A percentile compares a stretch with the other conserved stretches of the same genome.
These are phyloP conservation scores for Dolichallabes microphthalmus DNA, from an alignment of 2,113 vertebrate genomes.

Conservation along the genomic window DNA sequence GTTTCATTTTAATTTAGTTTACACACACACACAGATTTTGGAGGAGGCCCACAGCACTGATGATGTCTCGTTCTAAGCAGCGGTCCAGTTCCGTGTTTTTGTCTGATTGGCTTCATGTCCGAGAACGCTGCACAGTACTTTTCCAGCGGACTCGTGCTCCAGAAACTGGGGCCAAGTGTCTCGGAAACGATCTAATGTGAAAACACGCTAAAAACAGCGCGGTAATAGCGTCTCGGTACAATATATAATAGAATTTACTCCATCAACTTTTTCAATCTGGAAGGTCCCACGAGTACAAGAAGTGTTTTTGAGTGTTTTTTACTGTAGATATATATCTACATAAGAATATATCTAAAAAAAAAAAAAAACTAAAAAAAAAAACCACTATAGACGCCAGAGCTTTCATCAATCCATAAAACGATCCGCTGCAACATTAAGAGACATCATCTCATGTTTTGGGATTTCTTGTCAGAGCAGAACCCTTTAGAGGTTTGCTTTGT, in stretches of 20 bases:
- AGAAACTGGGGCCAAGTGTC: too few species aligned
- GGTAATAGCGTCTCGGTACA: background rate
- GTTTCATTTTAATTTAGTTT: too few species aligned
- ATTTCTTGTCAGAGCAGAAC: background rate
- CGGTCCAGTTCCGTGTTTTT: too few species aligned
- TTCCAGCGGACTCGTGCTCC: too few species aligned
- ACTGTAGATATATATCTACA: too few species aligned
- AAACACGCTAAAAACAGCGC: background rate
- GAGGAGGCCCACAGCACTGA: too few species aligned
- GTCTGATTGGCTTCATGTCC: too few species aligned
- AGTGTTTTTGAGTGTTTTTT: background rate
- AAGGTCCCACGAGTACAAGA: background rate
- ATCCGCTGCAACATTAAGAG: background rate
- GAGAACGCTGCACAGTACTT: too few species aligned
- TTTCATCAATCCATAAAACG: background rate
- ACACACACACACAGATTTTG: too few species aligned
- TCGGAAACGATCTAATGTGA: background rate
- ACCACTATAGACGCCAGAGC: background rate
- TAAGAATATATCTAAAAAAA: too few species aligned
- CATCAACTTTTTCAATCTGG: background rate
- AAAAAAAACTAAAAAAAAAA: too few species aligned
- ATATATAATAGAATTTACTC: background rate
- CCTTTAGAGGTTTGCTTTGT: constrained; percentile 5
- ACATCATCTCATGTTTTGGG: background rate
- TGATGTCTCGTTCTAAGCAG: too few species aligned